phyloP scores from a whole-genome alignment of 2,888 invertebrate species.

The Pseudolycoriella hygida region DNA sequence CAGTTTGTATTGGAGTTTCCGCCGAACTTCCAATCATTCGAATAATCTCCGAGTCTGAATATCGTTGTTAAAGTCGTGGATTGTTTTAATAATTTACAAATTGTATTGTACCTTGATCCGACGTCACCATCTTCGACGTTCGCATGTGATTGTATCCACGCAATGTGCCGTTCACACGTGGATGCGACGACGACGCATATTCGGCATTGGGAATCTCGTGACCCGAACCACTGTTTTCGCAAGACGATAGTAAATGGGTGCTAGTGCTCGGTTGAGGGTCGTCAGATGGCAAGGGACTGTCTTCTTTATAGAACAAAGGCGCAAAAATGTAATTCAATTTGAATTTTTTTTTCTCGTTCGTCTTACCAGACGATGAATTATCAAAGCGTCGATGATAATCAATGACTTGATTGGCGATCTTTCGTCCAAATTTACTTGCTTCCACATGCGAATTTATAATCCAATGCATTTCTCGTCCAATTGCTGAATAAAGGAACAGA shows the following conservation, averaged over 20 bases:
- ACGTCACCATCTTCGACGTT: slow-evolving; percentile 22
- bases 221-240: slow-evolving; percentile 10
- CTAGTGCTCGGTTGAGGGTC: slow-evolving; percentile 2
- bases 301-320: slow-evolving; percentile 7
- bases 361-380: slow-evolving; percentile 29
- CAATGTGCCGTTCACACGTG: slow-evolving; percentile 11
- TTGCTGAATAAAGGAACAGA: slow-evolving; percentile 21
- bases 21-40: slow-evolving; percentile 35
- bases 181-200: background rate
- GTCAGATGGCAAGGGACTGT: slow-evolving; percentile 11
- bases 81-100: background rate
- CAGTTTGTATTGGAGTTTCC: slow-evolving; percentile 16
- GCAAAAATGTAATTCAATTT: no score
- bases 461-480: slow-evolving; percentile 45
- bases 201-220: slow-evolving; percentile 6
- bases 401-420: slow-evolving; percentile 64
- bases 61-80: background rate
- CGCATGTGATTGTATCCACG: slow-evolving; percentile 17
- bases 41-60: slow-evolving; percentile 34
- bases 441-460: slow-evolving; percentile 61
- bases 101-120: slow-evolving; percentile 14
- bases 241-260: slow-evolving; percentile 10
- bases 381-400: slow-evolving; percentile 36
- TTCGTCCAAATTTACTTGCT: slow-evolving; percentile 68
- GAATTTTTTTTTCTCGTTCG: background rate